Base-by-base conservation (phyloP, 2,113 vertebrate genomes). In the Riparia riparia region DNA sequence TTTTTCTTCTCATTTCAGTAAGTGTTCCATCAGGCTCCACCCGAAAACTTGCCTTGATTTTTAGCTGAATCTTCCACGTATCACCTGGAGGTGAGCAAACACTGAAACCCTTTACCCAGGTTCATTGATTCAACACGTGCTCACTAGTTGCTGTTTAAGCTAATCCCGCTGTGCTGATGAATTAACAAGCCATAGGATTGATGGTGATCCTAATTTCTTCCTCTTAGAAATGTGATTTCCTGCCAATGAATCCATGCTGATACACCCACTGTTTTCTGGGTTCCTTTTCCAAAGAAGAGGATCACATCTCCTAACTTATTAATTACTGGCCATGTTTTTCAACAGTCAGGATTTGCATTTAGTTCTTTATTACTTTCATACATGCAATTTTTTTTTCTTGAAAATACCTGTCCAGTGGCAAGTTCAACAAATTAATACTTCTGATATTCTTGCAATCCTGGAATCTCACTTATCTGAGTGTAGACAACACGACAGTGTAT, bases 191-290 rank as follows among this genome's bases (percentile, higher is more conserved):
- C 63, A 41, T 32, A 57, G 54, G 61, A 64, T 29, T 87, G 71
- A 80, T 22, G 34, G 66, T 88, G 85, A 77, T 80, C 82, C 66
- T 65, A 47, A 91, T 87, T 94, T 87, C 91, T 82, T 92, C 56
- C 66, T 78, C 53, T 74, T 72, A 76, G 71, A 82, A 80, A 66
- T 87, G 20, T 69, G 47, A 90, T 94, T 85, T 93, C 73, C 78
- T 91, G 58, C 22, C 81, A 85, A n/a, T 72, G 24, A 76, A 47
- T 72, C 32, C 31, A 20, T 71, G 44, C 41, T 84, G 73, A 42
- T 76, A 32, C 12, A 53, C 50, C 54, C 45, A 42, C 51, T 74
- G 4, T 5, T 60, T 18, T 90, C 69, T 72, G 31, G 18, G 12
- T n/a, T 20, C 20, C 28, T 44, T 74, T 74, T 25, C 19, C 54